Conservation (phyloP, 1,140 invertebrate genomes). For the Ephestia elutella region DNA sequence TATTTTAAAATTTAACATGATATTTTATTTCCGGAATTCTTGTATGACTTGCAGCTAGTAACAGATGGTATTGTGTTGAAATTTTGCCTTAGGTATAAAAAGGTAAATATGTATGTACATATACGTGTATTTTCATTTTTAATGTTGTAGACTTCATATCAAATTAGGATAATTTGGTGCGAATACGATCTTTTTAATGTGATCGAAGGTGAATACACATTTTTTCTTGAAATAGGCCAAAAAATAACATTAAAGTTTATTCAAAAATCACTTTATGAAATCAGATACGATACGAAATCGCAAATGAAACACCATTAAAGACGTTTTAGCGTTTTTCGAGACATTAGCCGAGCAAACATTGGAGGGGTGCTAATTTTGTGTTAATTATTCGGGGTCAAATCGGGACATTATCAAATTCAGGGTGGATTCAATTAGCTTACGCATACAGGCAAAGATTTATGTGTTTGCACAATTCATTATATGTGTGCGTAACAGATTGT, state of each 20-base stretch:
- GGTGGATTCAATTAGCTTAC: conserved; percentile 55
- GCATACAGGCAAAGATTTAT: conserved; percentile 49
- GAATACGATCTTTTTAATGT: no score
- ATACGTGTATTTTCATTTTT: no score
- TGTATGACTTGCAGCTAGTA: no score
- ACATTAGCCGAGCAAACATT: conserved; percentile 47
- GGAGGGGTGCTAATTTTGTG: conserved; percentile 39
- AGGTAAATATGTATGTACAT: no score
- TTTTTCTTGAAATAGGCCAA: neutral
- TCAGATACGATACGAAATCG: neutral
- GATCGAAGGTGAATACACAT: no score
- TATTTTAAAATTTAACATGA: no score
- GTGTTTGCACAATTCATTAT: conserved; percentile 40
- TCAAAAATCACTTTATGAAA: neutral
- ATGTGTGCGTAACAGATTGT: conserved; percentile 40
- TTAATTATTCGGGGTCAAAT: conserved; percentile 51
- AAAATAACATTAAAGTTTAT: neutral
- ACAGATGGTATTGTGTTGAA: no score
- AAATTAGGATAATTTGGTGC: no score
- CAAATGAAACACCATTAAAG: conserved; percentile 23
- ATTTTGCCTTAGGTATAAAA: no score
- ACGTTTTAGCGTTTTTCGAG: conserved; percentile 26
- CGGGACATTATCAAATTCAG: conserved; percentile 34
- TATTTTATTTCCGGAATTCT: no score
- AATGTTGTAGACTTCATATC: no score